phyloP scores from a whole-genome alignment of 2,113 vertebrate genomes.

The Syrrhaptes paradoxus region DNA sequence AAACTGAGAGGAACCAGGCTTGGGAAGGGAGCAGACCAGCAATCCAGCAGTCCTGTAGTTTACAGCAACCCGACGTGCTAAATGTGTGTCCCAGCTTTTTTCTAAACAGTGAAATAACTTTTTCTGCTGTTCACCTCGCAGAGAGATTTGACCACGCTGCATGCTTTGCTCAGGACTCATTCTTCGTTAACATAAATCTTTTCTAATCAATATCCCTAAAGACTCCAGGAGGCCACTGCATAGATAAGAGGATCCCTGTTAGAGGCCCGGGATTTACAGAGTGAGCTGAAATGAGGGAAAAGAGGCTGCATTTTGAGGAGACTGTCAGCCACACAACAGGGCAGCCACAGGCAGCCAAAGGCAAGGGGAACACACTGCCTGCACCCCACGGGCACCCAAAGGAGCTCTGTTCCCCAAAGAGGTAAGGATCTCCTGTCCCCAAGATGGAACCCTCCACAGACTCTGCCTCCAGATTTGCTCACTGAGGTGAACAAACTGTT shows the following conservation, averaged over 20 bases:
- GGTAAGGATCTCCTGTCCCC: background rate
- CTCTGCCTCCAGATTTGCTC: background rate
- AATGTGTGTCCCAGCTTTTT: background rate
- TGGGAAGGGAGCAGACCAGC: background rate
- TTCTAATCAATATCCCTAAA: background rate
- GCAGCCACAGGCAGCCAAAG: background rate
- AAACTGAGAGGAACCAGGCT: background rate
- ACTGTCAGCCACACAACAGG: background rate
- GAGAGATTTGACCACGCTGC: background rate
- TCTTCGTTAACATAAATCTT: constrained; percentile 3
- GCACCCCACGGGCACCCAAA: background rate
- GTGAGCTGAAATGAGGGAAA: background rate
- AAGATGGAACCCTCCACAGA: background rate
- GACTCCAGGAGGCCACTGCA: background rate
- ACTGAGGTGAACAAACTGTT: background rate
- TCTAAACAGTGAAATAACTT: background rate
- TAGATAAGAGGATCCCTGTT: background rate
- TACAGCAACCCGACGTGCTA: background rate
- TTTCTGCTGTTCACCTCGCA: background rate
- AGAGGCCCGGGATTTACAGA: background rate
- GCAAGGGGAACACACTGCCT: background rate
- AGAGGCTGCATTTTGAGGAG: background rate
- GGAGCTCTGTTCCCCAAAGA: background rate
- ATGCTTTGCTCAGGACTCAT: background rate
- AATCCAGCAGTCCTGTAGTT: background rate